phyloP scores from a whole-genome alignment of 2,797 vertebrate species.

The Zonotrichia albicollis region DNA sequence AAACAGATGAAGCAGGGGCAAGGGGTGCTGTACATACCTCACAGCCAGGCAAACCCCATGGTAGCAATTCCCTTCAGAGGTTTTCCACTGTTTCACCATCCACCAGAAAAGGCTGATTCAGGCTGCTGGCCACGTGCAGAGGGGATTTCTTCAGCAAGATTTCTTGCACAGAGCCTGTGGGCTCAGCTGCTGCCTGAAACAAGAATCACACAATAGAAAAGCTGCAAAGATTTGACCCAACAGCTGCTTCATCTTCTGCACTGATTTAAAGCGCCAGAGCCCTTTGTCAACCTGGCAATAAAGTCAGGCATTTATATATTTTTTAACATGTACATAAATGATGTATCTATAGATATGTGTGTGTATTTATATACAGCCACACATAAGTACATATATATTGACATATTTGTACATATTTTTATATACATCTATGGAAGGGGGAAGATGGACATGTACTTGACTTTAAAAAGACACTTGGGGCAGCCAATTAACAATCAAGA shows the following conservation, averaged over 20 bases:
- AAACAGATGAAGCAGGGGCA: neutral
- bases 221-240: neutral
- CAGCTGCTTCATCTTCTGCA: neutral
- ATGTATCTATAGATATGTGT: neutral
- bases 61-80: neutral
- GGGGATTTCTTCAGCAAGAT: neutral
- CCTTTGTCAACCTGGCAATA: neutral
- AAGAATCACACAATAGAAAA: neutral
- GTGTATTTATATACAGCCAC: neutral
- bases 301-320: neutral
- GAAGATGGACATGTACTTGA: neutral
- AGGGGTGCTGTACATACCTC: neutral
- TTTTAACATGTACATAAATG: neutral
- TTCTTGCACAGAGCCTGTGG: neutral
- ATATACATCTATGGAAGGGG: fast-evolving
- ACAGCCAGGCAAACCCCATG: neutral
- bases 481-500: neutral
- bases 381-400: neutral
- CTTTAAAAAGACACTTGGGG: neutral
- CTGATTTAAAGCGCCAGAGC: neutral
- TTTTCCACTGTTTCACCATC: neutral
- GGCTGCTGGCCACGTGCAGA: neutral
- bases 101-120: neutral
- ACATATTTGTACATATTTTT: too few relatives aligned
- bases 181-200: neutral